phyloP scores from a whole-genome alignment of 1,140 invertebrate genomes.

The Drosophila quadrilineata region DNA sequence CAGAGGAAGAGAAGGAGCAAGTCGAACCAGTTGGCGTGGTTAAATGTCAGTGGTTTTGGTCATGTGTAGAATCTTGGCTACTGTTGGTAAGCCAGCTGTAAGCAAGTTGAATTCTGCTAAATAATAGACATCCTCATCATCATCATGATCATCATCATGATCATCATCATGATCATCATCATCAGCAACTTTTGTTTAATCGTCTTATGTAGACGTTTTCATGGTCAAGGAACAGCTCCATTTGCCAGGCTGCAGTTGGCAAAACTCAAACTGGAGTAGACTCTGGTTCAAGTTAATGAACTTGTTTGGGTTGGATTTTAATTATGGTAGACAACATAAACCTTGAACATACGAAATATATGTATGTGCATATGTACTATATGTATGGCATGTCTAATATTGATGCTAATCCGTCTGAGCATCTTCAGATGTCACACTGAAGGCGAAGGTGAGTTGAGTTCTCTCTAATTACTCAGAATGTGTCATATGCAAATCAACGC shows the following conservation, averaged over 20 bases:
- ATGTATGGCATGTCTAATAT: conserved; percentile 7
- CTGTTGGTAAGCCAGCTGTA: conserved; percentile 13
- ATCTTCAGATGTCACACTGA: conserved; percentile 27
- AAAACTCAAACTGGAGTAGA: conserved; percentile 43
- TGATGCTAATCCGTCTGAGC: conserved; percentile 62
- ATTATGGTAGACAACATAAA: conserved; percentile 1
- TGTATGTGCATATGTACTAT: conserved; percentile 3
- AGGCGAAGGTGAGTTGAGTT: conserved; percentile 36
- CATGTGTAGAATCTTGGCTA: conserved; percentile 54
- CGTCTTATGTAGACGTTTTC: too few species aligned
- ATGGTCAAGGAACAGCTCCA: conserved; percentile 60
- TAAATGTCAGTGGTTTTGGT: conserved; percentile 75
- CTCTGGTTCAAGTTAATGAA: conserved; percentile 24
- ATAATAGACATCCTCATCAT: background rate
- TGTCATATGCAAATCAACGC: conserved; percentile 65
- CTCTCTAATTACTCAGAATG: conserved; percentile 35
- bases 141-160: too few species aligned
- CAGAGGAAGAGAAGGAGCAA: conserved; percentile 6
- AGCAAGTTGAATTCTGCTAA: too few species aligned
- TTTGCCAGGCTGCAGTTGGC: conserved; percentile 24
- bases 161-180: too few species aligned
- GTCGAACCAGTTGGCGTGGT: conserved; percentile 58
- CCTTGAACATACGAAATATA: conserved; percentile 11
- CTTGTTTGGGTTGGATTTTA: conserved; percentile 12
- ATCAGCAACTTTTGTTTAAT: too few species aligned